These are phyloP conservation scores for Acanthococcus lagerstroemiae DNA, from an alignment of 2,888 invertebrate genomes.

Conservation along the genomic window DNA sequence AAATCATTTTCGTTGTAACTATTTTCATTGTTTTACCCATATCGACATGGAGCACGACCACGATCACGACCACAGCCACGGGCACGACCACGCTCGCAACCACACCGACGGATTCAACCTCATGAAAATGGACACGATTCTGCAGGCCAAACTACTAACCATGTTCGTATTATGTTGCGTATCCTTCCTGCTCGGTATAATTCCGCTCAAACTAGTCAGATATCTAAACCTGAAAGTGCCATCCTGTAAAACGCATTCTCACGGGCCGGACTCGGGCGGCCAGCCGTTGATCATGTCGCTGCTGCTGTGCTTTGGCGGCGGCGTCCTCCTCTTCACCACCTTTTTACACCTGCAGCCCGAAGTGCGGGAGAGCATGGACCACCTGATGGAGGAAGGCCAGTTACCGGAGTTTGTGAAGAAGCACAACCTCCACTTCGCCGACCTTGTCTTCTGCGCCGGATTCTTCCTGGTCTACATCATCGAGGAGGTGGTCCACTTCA, in stretches of 20 bases:
- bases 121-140: constrained; percentile 38
- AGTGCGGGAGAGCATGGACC: constrained; percentile 49
- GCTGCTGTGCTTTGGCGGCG: constrained; percentile 55
- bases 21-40: too few species aligned
- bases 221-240: constrained; percentile 45
- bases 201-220: constrained; percentile 60
- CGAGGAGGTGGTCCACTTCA: constrained; percentile 51
- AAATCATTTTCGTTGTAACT: too few species aligned
- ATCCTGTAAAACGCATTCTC: constrained; percentile 32
- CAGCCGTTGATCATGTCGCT: constrained; percentile 46
- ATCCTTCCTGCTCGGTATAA: constrained; percentile 62
- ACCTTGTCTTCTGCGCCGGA: constrained; percentile 52
- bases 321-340: constrained; percentile 54
- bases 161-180: constrained; percentile 66
- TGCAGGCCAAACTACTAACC: constrained; percentile 65
- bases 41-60: too few species aligned
- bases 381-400: constrained; percentile 43
- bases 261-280: constrained; percentile 28
- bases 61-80: constrained; percentile 27
- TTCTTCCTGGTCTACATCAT: constrained; percentile 56
- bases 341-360: constrained; percentile 57
- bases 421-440: constrained; percentile 46
- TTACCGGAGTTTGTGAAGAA: constrained; percentile 41
- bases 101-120: background rate
- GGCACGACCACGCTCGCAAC: constrained; percentile 16